Conservation (phyloP, 2,113 vertebrate genomes). For the Microcebus tavaratra region DNA sequence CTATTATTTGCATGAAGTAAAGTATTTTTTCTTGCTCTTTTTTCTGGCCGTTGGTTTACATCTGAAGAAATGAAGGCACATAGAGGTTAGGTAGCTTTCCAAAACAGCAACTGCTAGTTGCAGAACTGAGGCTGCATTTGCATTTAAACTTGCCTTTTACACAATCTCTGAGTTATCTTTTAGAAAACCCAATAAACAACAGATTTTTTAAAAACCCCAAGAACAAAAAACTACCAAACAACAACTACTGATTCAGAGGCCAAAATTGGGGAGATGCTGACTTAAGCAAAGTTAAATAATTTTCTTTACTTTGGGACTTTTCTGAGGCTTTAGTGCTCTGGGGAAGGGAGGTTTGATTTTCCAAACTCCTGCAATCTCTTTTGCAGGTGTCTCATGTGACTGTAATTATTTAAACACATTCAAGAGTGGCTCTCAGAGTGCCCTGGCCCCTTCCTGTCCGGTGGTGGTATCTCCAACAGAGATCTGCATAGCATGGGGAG, state of each 20-base stretch:
- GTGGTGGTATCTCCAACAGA: neutral
- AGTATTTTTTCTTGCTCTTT: neutral
- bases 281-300: neutral
- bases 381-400: neutral
- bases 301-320: neutral
- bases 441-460: neutral
- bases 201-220: neutral
- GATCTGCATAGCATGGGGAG: fast-evolving
- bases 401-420: neutral
- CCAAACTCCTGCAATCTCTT: neutral
- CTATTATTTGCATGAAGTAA: neutral
- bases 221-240: neutral
- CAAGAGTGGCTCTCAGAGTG: neutral
- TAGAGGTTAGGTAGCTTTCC: neutral
- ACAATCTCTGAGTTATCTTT: neutral
- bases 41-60: neutral
- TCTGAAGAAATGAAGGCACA: neutral
- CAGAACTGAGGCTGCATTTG: neutral
- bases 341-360: neutral
- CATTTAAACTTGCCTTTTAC: neutral
- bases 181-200: neutral
- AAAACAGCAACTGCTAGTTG: neutral
- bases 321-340: neutral
- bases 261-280: neutral
- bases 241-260: neutral